Conservation (phyloP, 2,113 vertebrate species). For the Bubo blakistoni region DNA sequence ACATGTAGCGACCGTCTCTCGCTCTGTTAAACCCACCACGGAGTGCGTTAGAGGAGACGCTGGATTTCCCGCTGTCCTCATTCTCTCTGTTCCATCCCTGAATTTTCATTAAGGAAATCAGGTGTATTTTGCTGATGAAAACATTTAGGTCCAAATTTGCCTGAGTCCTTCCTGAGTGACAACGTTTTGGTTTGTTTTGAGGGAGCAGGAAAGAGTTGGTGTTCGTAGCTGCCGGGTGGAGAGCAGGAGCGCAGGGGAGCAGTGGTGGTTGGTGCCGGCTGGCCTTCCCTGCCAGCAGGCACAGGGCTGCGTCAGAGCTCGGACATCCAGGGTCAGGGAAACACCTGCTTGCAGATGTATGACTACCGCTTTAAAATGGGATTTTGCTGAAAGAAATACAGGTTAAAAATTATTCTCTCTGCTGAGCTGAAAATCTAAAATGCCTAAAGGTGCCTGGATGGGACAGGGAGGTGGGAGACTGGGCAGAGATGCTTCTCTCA, state of each 20-base stretch:
- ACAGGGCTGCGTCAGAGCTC: neutral
- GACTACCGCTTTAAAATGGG: neutral
- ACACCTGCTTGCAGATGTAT: neutral
- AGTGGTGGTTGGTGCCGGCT: rapidly evolving
- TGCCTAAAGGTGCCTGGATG: neutral
- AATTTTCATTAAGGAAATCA: neutral
- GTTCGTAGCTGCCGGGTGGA: rapidly evolving
- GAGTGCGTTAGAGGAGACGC: neutral
- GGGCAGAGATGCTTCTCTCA: neutral
- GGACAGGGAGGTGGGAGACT: neutral
- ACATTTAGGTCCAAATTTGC: neutral
- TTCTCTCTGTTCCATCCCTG: neutral
- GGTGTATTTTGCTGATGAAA: neutral
- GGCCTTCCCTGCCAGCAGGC: neutral
- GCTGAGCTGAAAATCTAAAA: neutral
- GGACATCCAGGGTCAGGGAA: neutral
- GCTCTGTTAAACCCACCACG: neutral
- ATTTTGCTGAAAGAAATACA: neutral
- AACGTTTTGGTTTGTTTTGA: neutral
- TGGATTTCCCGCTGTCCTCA: neutral
- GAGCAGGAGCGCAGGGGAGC: rapidly evolving
- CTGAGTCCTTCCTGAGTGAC: neutral
- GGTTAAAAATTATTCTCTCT: neutral
- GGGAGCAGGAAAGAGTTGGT: neutral
- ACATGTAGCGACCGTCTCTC: rapidly evolving